A percentile compares a stretch with the other conserved stretches of the same genome.
These are phyloP conservation scores for Gibbula magus DNA, from an alignment of 2,888 invertebrate genomes.

Conservation along the genomic window DNA sequence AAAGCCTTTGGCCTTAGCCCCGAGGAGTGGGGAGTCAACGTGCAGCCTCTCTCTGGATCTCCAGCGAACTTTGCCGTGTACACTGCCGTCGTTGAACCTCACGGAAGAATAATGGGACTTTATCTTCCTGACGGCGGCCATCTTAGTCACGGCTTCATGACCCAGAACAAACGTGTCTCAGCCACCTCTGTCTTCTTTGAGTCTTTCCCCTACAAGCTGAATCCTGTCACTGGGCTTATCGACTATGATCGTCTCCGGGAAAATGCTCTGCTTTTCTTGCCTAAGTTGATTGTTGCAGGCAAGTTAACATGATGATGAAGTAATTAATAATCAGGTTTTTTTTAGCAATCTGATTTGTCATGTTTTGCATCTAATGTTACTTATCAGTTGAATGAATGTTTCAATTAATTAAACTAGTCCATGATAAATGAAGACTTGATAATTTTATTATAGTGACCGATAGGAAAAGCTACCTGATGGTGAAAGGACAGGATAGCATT, in stretches of 20 bases:
- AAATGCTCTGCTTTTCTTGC: slow-evolving; percentile 90
- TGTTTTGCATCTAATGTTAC: background rate
- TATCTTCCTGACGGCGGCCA: slow-evolving; percentile 98
- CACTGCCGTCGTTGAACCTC: slow-evolving; percentile 88
- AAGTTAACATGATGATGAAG: slow-evolving; percentile 34
- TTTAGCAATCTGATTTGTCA: too few relatives aligned
- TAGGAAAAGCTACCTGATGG: too few relatives aligned
- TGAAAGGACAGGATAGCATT: too few relatives aligned
- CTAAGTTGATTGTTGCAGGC: slow-evolving; percentile 93
- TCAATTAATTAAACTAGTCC: background rate
- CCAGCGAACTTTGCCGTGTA: slow-evolving; percentile 98
- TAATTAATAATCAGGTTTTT: too few relatives aligned
- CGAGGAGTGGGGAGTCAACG: slow-evolving; percentile 97
- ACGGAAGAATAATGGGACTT: slow-evolving; percentile 96
- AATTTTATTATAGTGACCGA: too few relatives aligned
- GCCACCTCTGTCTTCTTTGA: slow-evolving; percentile 98
- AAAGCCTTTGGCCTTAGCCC: slow-evolving; percentile 87
- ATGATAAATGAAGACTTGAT: too few relatives aligned
- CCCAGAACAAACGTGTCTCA: slow-evolving; percentile 91
- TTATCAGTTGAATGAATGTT: background rate
- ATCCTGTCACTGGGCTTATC: slow-evolving; percentile 87
- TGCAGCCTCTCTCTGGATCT: slow-evolving; percentile 96
- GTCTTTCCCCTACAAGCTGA: slow-evolving; percentile 96
- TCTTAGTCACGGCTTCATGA: slow-evolving; percentile 85
- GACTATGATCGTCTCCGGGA: slow-evolving; percentile 92